Base-by-base conservation (phyloP, 2,888 invertebrate species). In the Nemapogon koenigi region DNA sequence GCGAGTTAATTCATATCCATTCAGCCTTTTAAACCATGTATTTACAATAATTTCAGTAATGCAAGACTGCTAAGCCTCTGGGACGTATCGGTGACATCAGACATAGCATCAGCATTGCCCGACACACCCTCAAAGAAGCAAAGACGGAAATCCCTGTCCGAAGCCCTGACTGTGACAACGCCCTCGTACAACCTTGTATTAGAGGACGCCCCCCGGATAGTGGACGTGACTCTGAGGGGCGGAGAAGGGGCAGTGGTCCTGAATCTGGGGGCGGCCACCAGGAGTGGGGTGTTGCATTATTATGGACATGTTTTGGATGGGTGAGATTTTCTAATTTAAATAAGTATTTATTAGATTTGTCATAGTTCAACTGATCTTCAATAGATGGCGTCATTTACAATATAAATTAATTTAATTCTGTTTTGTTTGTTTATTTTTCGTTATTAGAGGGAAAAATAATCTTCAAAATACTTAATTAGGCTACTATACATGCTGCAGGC, bases 301-400 rank as follows among this genome's bases (percentile, higher is more conserved):
- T 95, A 91, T 60, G 82, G 86, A 36, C 88, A 90, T 51, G 83
- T 84, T 46, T 70, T 90, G 25, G 92, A 91, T 67, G 91, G 90
- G 83, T 88, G 61, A 71, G 79, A 49, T 36, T 38, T 38, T 10
- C 11, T 28, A 7, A 37, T 29, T 22, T 11, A 17, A 4, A 11
- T 33, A 22, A n/a, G 14, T 33, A 27, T 35, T 33, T 22, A 29
- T 13, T 38, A 16, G 16, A 37, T 31, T 29, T 22, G 27, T 37
- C 38, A 13, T 27, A 39, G 13, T 28, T 22, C 10, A 10, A 10
- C 10, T 6, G 10, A 22, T 22, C 10, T 22, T 7, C n/a, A n/a
- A n/a, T n/a, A n/a, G n/a, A n/a, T n/a, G n/a, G n/a, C n/a, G n/a
- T n/a, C n/a, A n/a, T n/a, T n/a, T n/a, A n/a, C n/a, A n/a, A n/a